Evolutionary conservation across 2,888 invertebrate species (phyloP).

Genomic region (Dorcus hopei): DNA sequence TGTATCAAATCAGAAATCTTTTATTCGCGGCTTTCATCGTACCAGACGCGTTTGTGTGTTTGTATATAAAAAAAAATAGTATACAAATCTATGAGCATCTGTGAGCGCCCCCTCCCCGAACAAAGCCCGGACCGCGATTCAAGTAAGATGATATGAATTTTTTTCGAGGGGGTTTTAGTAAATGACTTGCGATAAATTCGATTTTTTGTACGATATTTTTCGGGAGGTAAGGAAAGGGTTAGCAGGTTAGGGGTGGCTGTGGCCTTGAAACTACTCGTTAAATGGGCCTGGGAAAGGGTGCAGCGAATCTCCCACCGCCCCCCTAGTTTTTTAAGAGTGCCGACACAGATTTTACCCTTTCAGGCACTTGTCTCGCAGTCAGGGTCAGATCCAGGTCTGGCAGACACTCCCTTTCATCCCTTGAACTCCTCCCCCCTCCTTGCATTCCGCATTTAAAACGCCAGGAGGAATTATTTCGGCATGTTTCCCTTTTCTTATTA

Average conservation of each 20-base stretch:
- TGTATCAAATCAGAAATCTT: conserved; percentile 9
- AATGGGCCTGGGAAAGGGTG: conserved; percentile 30
- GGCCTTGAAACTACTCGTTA: conserved; percentile 28
- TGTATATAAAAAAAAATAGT: too few species aligned
- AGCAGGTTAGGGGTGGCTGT: conserved; percentile 31
- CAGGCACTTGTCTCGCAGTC: conserved; percentile 43
- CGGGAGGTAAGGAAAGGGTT: conserved; percentile 28
- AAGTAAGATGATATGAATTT: conserved; percentile 21
- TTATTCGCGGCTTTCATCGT: conserved; percentile 36
- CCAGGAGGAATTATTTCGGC: neutral
- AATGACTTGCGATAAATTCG: conserved; percentile 35
- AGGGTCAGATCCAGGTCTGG: conserved; percentile 38
- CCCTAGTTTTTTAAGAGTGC: conserved; percentile 17
- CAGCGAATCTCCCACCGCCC: conserved; percentile 29
- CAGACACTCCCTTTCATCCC: conserved; percentile 31
- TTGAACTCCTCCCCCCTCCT: conserved; percentile 9
- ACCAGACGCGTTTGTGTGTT: neutral
- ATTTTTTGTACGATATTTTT: conserved; percentile 15
- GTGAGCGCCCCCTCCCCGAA: neutral
- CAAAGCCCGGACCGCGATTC: neutral
- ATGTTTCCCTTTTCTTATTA: too few species aligned
- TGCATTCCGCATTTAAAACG: conserved; percentile 2
- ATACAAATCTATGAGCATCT: neutral
- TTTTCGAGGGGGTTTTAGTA: conserved; percentile 21
- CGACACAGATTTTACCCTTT: conserved; percentile 42